These are phyloP conservation scores for Druon quercuslanigerum DNA, from an alignment of 1,140 invertebrate genomes.

Conservation along the genomic window DNA sequence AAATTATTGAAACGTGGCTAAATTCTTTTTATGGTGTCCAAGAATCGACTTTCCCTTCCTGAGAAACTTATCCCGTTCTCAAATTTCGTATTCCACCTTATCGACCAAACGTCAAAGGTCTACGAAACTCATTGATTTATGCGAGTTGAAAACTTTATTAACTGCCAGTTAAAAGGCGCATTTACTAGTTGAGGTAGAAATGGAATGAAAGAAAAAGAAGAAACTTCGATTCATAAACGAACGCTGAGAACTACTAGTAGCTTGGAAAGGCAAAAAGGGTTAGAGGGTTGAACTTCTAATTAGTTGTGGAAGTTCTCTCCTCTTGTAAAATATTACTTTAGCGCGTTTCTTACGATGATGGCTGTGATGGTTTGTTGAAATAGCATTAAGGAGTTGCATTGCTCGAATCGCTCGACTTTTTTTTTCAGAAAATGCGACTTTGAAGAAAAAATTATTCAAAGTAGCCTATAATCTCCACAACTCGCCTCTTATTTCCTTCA, in stretches of 20 bases:
- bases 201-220: conserved; percentile 33
- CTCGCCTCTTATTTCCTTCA: no score
- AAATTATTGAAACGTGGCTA: conserved; percentile 14
- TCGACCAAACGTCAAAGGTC: conserved; percentile 39
- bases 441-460: no score
- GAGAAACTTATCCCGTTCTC: conserved; percentile 12
- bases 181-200: conserved; percentile 11
- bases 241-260: no score
- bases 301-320: not conserved
- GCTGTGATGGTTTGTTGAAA: no score
- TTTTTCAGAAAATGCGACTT: no score
- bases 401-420: no score
- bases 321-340: no score
- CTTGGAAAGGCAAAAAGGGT: not conserved
- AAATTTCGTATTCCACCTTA: not conserved
- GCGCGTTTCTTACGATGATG: no score
- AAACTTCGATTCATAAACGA: not conserved
- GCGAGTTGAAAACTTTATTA: conserved; percentile 65
- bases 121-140: conserved; percentile 64
- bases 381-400: no score
- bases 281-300: not conserved
- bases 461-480: no score
- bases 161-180: conserved; percentile 61
- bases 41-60: conserved; percentile 22
- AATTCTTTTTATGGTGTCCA: conserved; percentile 19